phyloP scores from a whole-genome alignment of 2,113 vertebrate species.

The Podarcis cretensis region DNA sequence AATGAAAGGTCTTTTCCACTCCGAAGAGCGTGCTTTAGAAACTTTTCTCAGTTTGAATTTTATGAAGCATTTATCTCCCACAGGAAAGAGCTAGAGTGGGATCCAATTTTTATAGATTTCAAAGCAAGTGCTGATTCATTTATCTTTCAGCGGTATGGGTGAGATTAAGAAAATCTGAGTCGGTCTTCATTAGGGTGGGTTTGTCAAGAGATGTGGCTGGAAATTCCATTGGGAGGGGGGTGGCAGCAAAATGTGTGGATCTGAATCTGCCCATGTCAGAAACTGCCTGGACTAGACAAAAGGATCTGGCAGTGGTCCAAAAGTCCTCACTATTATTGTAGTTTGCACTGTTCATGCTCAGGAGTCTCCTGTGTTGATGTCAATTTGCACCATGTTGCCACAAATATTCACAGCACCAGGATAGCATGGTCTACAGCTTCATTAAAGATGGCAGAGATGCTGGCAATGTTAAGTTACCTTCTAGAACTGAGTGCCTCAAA shows the following conservation, averaged over 20 bases:
- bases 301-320: background rate
- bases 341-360: background rate
- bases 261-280: background rate
- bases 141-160: background rate
- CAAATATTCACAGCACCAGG: no score
- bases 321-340: background rate
- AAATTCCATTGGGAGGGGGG: background rate
- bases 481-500: background rate
- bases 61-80: slow-evolving; percentile 18
- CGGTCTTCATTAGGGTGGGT: background rate
- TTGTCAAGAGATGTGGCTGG: background rate
- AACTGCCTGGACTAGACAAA: background rate
- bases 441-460: background rate
- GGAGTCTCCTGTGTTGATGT: background rate
- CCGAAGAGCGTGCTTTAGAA: slow-evolving; percentile 3
- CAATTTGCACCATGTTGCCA: no score
- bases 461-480: background rate
- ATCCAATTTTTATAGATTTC: slow-evolving; percentile 8
- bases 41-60: slow-evolving; percentile 28
- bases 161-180: background rate
- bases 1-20: slow-evolving; percentile 25
- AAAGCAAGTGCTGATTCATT: slow-evolving; percentile 7
- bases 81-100: background rate
- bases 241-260: background rate
- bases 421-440: background rate